A percentile compares a stretch with the other conserved stretches of the same genome.
phyloP scores from a whole-genome alignment of 1,140 invertebrate species.

The Subanguina moxae region DNA sequence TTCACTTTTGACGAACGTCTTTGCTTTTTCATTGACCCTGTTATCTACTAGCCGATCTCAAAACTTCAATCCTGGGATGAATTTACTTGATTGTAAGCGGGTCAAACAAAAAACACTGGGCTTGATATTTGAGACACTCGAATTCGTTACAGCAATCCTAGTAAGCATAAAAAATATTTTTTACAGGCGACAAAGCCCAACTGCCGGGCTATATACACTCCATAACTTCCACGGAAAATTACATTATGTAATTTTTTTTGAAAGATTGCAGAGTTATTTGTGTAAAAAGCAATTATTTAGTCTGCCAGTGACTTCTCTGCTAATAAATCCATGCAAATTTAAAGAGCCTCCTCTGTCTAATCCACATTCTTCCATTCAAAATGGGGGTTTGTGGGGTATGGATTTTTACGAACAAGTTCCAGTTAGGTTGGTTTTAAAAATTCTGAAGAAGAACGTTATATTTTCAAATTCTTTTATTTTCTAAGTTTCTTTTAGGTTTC shows the following conservation, averaged over 20 bases:
- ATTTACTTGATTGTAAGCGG: not conserved
- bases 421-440: slow-evolving; percentile 44
- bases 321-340: slow-evolving; percentile 59
- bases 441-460: too few relatives aligned
- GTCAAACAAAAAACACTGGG: slow-evolving; percentile 3
- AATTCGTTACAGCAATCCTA: too few relatives aligned
- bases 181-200: slow-evolving; percentile 55
- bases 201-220: slow-evolving; percentile 58
- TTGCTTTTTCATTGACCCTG: too few relatives aligned
- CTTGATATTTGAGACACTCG: too few relatives aligned
- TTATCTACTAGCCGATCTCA: not conserved
- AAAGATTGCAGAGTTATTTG: too few relatives aligned
- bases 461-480: too few relatives aligned
- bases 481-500: slow-evolving; percentile 54
- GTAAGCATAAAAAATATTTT: not conserved
- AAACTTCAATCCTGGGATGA: not conserved
- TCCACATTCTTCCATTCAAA: slow-evolving; percentile 45
- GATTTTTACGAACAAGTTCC: slow-evolving; percentile 60
- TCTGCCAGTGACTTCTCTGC: slow-evolving; percentile 53
- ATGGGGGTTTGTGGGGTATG: slow-evolving; percentile 58
- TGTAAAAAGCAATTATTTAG: too few relatives aligned
- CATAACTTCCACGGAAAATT: slow-evolving; percentile 59
- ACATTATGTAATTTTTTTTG: slow-evolving; percentile 32
- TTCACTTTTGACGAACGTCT: too few relatives aligned
- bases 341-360: slow-evolving; percentile 56